A percentile compares a stretch with the other conserved stretches of the same genome.
phyloP scores from a whole-genome alignment of 2,113 vertebrate genomes.

The Nycticryphes semicollaris region DNA sequence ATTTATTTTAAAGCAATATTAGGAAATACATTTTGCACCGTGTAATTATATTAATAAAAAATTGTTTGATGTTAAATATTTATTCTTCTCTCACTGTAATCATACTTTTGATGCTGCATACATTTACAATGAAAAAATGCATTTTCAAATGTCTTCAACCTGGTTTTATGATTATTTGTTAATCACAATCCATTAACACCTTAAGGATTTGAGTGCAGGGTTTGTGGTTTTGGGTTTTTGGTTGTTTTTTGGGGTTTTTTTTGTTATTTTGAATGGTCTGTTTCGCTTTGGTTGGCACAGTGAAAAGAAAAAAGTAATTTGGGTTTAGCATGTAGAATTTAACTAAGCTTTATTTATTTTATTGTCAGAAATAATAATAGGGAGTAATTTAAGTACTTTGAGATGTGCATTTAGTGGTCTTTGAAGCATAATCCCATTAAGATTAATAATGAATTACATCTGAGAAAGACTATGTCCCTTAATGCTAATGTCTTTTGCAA shows the following conservation, averaged over 20 bases:
- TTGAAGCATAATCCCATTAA: constrained; percentile 70
- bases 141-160: constrained; percentile 31
- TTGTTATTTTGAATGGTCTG: neutral
- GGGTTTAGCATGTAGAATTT: constrained; percentile 44
- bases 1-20: constrained; percentile 36
- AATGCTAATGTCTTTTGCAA: constrained; percentile 54
- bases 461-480: constrained; percentile 55
- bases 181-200: constrained; percentile 27
- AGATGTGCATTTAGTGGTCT: constrained; percentile 56
- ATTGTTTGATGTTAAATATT: constrained; percentile 68
- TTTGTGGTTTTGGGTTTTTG: neutral
- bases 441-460: constrained; percentile 65
- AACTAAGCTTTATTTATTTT: constrained; percentile 67
- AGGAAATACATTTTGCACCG: constrained; percentile 18
- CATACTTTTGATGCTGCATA: neutral
- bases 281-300: constrained; percentile 36
- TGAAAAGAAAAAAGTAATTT: constrained; percentile 39
- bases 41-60: constrained; percentile 58
- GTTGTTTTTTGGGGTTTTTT: neutral
- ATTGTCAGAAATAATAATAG: constrained; percentile 64
- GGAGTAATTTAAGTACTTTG: constrained; percentile 56
- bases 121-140: neutral
- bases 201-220: neutral
- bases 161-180: constrained; percentile 35
- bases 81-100: constrained; percentile 31